These are phyloP conservation scores for Sinocyclocheilus rhinocerous DNA, from an alignment of 2,113 vertebrate genomes.

Conservation along the genomic window DNA sequence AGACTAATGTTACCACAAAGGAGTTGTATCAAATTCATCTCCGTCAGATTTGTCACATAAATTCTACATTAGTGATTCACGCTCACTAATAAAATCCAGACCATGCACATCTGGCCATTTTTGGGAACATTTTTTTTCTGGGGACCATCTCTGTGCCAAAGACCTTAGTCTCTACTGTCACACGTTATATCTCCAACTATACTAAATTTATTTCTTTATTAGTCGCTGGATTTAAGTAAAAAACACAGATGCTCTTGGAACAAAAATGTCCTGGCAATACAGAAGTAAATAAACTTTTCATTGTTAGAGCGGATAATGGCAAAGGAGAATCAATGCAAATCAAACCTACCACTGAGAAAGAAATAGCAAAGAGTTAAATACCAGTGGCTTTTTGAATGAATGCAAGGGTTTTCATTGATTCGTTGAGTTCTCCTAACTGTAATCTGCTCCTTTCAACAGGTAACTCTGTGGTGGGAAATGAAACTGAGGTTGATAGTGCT, in stretches of 20 bases:
- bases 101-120: conserved; percentile 36
- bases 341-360: conserved; percentile 54
- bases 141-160: not conserved
- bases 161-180: conserved; percentile 26
- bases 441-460: conserved; percentile 51
- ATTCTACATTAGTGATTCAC: conserved; percentile 24
- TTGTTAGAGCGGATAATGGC: not conserved
- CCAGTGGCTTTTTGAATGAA: not conserved
- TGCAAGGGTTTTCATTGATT: not conserved
- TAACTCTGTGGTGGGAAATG: conserved; percentile 56
- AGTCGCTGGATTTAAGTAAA: conserved; percentile 4
- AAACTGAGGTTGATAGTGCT: conserved; percentile 56
- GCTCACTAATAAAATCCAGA: conserved; percentile 43
- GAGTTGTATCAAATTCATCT: conserved; percentile 2
- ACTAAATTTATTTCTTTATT: not conserved
- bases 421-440: not conserved
- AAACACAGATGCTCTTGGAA: conserved; percentile 23
- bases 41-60: conserved; percentile 41
- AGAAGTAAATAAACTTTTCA: conserved; percentile 8
- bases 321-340: not conserved
- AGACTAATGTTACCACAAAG: not conserved
- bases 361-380: conserved; percentile 12
- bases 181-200: not conserved
- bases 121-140: conserved; percentile 14
- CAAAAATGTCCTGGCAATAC: not conserved